Percentiles rank a stretch among this genome's conserved stretches.
phyloP scores from a whole-genome alignment of 1,140 invertebrate genomes.

The Drosophila repleta region DNA sequence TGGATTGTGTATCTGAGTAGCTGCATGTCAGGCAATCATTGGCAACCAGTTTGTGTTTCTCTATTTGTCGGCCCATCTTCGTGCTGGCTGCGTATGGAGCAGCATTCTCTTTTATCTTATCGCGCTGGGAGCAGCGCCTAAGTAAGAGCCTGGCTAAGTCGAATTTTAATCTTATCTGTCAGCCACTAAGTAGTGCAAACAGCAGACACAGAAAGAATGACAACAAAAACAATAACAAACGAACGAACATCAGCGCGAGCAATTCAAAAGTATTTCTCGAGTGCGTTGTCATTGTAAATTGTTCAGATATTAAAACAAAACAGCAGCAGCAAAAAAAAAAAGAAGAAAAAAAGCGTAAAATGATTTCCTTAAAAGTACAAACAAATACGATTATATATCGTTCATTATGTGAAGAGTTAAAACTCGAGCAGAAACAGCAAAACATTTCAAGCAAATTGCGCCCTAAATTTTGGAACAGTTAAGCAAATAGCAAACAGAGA shows the following conservation, averaged over 20 bases:
- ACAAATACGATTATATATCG: conserved; percentile 4
- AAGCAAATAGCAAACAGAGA: conserved; percentile 65
- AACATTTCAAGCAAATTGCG: conserved; percentile 59
- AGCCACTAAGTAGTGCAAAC: conserved; percentile 80
- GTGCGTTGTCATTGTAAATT: conserved; percentile 37
- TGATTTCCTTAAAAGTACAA: conserved; percentile 28
- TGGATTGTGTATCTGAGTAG: conserved; percentile 4
- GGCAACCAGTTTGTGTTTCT: conserved; percentile 64
- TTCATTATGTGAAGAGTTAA: neutral
- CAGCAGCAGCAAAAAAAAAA: conserved; percentile 18
- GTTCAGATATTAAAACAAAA: conserved; percentile 9
- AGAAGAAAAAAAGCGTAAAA: neutral
- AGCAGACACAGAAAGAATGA: conserved; percentile 41
- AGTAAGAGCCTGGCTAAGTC: conserved; percentile 55
- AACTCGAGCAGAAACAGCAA: neutral
- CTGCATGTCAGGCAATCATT: conserved; percentile 37
- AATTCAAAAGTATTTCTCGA: conserved; percentile 35
- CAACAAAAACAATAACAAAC: conserved; percentile 21
- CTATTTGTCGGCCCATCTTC: conserved; percentile 7
- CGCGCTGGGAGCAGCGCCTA: conserved; percentile 41
- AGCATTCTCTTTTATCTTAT: conserved; percentile 65
- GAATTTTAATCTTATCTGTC: conserved; percentile 80
- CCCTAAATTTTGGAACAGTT: conserved; percentile 58
- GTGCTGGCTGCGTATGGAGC: conserved; percentile 8
- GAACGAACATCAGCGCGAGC: conserved; percentile 34